Evolutionary conservation across 2,113 vertebrate species (phyloP).

Genomic region (Apus apus): DNA sequence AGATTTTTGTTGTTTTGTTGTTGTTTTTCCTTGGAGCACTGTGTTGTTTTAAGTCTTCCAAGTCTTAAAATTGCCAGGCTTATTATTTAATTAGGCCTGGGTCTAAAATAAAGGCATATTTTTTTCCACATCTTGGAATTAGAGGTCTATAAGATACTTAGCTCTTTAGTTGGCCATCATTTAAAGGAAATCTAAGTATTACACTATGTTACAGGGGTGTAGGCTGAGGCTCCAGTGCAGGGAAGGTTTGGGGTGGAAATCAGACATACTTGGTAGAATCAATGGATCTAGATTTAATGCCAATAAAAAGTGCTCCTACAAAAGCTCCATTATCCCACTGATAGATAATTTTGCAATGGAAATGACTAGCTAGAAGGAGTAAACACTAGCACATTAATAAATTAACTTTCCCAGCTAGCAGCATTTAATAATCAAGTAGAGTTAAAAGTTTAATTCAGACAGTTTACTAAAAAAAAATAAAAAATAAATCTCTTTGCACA

Average conservation of each 20-base stretch:
- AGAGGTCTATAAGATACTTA: neutral
- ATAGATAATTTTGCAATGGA: neutral
- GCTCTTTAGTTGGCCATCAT: neutral
- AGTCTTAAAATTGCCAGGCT: neutral
- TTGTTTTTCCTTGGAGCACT: neutral
- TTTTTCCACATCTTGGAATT: neutral
- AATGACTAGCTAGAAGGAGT: neutral
- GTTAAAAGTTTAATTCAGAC: neutral
- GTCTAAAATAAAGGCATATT: fast-evolving
- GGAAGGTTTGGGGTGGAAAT: neutral
- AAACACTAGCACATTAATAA: neutral
- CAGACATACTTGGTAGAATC: neutral
- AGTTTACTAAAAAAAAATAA: neutral
- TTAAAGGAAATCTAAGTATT: neutral
- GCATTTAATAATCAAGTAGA: neutral
- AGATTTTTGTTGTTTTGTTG: neutral
- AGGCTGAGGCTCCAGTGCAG: neutral
- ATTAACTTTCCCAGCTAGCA: neutral
- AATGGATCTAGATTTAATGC: neutral
- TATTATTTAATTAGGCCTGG: neutral
- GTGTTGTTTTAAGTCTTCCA: neutral
- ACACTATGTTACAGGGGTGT: neutral
- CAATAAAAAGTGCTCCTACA: neutral
- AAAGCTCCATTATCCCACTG: neutral
- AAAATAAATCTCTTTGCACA: neutral